Evolutionary conservation across 2,888 invertebrate genomes (phyloP).

Genomic region (Elaeidobius kamerunicus): DNA sequence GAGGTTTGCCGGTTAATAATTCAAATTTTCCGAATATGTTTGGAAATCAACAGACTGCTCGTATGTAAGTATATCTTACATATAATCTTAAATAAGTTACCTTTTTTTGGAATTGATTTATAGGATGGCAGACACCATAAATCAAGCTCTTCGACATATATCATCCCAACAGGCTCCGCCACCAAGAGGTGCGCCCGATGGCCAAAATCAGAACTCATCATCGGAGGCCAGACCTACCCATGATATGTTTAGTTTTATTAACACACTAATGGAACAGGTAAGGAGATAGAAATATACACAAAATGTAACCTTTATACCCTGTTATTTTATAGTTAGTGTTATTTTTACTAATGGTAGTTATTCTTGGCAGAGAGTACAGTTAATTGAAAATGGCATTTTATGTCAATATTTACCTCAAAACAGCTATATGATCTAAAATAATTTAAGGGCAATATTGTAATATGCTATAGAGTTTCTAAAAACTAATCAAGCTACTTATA

Average conservation of each 20-base stretch:
- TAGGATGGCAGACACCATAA: constrained; percentile 8
- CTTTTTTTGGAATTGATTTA: too few species aligned
- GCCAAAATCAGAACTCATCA: constrained; percentile 10
- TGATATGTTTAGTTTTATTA: constrained; percentile 15
- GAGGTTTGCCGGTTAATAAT: too few species aligned
- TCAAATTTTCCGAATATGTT: too few species aligned
- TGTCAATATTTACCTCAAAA: not conserved
- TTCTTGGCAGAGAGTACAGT: not conserved
- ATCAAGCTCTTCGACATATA: constrained; percentile 3
- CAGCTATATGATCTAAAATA: not conserved
- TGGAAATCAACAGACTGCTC: too few species aligned
- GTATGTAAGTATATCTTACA: too few species aligned
- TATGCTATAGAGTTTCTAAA: not conserved
- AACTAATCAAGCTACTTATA: not conserved
- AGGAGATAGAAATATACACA: too few species aligned
- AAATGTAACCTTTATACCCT: too few species aligned
- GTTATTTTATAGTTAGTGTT: too few species aligned
- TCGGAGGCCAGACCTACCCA: constrained; percentile 17
- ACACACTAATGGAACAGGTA: constrained; percentile 17
- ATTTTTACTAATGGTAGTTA: too few species aligned
- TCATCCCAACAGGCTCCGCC: constrained; percentile 5
- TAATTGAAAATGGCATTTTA: not conserved
- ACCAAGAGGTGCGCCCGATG: constrained; percentile 20
- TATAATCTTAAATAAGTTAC: too few species aligned
- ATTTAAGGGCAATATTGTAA: not conserved